Evolutionary conservation across 2,797 vertebrate genomes (phyloP).

Genomic region (Ficedula albicollis): DNA sequence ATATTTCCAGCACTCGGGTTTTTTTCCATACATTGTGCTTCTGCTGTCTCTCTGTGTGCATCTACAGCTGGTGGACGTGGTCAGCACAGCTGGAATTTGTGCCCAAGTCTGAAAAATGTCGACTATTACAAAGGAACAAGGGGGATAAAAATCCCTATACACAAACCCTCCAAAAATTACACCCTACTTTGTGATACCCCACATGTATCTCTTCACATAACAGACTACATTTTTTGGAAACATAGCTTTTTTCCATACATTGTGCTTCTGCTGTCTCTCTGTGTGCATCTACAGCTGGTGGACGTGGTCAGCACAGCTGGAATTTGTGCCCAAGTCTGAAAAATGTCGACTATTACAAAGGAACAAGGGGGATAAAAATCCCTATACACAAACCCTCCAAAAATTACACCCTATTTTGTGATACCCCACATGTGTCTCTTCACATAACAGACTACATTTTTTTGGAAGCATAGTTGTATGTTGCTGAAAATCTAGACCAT

Average conservation of each 20-base stretch:
- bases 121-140: not conserved
- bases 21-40: not conserved
- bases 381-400: not conserved
- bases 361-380: not conserved
- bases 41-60: not conserved
- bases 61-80: not conserved
- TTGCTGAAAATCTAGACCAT: not conserved
- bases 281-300: not conserved
- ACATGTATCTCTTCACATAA: not conserved
- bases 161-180: not conserved
- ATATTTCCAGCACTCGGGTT: not conserved
- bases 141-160: not conserved
- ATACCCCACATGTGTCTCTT: not conserved
- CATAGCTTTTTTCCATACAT: not conserved
- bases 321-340: not conserved
- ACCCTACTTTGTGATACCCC: not conserved
- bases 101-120: not conserved
- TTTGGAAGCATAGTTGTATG: not conserved
- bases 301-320: not conserved
- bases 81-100: not conserved
- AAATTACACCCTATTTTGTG: not conserved
- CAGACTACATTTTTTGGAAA: rapidly evolving
- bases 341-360: not conserved
- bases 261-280: not conserved
- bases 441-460: rapidly evolving